Evolutionary conservation across 2,113 vertebrate species (phyloP), one percentile per base, ranked within the genome.

Genomic region (Ammodytes dubius): DNA sequence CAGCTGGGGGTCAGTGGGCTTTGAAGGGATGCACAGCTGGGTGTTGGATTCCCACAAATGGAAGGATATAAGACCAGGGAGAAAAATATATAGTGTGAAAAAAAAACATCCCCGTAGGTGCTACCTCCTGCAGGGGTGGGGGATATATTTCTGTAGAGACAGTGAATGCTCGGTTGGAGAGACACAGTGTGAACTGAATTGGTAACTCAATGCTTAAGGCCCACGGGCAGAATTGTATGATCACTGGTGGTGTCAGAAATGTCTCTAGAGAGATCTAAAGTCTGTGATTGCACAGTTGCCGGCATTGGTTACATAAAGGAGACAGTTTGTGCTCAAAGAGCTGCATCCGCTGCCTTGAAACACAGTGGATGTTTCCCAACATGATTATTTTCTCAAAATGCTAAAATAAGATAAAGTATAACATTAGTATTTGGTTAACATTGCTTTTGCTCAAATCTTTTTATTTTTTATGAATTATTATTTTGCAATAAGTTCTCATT

Each of bases 1-100:
- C 82, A 85, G 82, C 56, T 86, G 79, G 83, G 81, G 82, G 88
- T 87, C 78, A 77, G 70, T 47, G 58, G 80, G 80, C 74, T 86
- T 88, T 89, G 81, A 82, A 73, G 75, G 77, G 84, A 77, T 15
- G 69, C 84, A 81, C 89, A 89, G 89, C 77, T 83, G 83, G 89
- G 49, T 76, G 74, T 83, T 66, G 64, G 79, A 82, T 76, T 82
- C 72, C 52, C 57, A 86, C 82, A 82, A 88, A 81, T 72, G 60
- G 53, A 86, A 76, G 76, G 49, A 66, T 70, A 66, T 85, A 64
- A 76, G 73, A 85, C 81, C 59, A 40, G 63, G 56, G 65, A 69
- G 83, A 78, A 63, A 77, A 76, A 82, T 87, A 81, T 81, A 71
- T 54, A 57, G 67, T 40, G 70, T 64, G 70, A 63, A 79, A 77